Conservation (phyloP, 1,140 invertebrate species). For the Drosophila busckii region DNA sequence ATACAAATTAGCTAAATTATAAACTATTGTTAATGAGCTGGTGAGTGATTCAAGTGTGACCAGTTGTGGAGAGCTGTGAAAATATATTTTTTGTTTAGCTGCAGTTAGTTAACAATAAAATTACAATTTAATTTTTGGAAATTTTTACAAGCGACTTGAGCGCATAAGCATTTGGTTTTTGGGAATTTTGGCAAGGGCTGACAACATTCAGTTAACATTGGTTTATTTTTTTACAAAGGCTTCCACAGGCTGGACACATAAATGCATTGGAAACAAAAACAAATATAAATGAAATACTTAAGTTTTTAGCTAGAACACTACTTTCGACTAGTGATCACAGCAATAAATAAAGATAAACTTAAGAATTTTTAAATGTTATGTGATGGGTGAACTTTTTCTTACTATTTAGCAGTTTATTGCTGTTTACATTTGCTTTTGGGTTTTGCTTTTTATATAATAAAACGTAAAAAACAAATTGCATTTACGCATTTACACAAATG, state of each 20-base stretch:
- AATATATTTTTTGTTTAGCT: neutral
- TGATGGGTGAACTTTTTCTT: slow-evolving; percentile 40
- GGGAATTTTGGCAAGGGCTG: too few relatives aligned
- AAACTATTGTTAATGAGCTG: slow-evolving; percentile 17
- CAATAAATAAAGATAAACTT: slow-evolving; percentile 10
- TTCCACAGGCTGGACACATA: slow-evolving; percentile 52
- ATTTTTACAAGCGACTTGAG: too few relatives aligned
- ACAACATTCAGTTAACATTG: too few relatives aligned
- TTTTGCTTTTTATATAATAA: slow-evolving; percentile 35
- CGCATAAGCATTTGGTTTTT: too few relatives aligned
- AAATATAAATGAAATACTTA: slow-evolving; percentile 6
- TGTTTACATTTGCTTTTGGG: slow-evolving; percentile 27
- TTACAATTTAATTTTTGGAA: too few relatives aligned
- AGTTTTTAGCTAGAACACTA: slow-evolving; percentile 59
- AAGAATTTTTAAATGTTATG: slow-evolving; percentile 15
- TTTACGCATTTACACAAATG: slow-evolving; percentile 78
- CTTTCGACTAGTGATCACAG: slow-evolving; percentile 33
- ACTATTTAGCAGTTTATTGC: slow-evolving; percentile 15
- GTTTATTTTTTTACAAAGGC: too few relatives aligned
- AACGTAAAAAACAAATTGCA: slow-evolving; percentile 77
- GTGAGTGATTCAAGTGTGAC: slow-evolving; percentile 34
- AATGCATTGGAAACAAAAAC: slow-evolving; percentile 18
- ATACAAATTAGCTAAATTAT: slow-evolving; percentile 19
- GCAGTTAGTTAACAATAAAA: too few relatives aligned
- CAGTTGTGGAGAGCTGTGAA: slow-evolving; percentile 39